Base-by-base conservation (phyloP, 2,888 invertebrate genomes). In the Nomada lathburiana region DNA sequence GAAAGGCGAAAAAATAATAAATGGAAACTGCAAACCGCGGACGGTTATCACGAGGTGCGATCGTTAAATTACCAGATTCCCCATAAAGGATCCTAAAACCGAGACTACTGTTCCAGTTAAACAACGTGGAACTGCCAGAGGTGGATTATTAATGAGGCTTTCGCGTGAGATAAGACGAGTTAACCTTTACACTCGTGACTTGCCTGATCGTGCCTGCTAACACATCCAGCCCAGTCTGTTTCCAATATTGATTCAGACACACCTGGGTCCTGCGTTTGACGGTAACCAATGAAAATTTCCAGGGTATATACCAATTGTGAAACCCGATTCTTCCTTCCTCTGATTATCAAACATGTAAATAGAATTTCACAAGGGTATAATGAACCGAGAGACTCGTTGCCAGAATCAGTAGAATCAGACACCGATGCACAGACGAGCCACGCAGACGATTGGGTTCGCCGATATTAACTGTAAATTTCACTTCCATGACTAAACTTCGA, bases 131-230 rank as follows among this genome's bases (percentile, higher is more conserved):
- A 59, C 36, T 50, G 57, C 36, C 57, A 64, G 57, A 20, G n/a
- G 79, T 57, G 73, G 72, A 80, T 83, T 83, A 84, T 84, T 84
- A 84, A 84, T 79, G 79, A 60, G 65, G 44, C 23, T 69, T 73
- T 84, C 84, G 84, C 84, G 84, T 84, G 84, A 84, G 84, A 84
- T 83, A 83, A 84, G 57, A 10, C n/a, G 2, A 47, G 62, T 79
- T 79, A 84, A 83, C 84, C 84, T 83, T 79, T 76, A 64, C 63
- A 70, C 69, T 69, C 72, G 80, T 80, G 75, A 75, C 74, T 65
- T 62, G 59, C 52, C 80, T 13, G 60, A 36, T 23, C 62, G 67
- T 62, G 75, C 36, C 42, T 36, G 70, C 53, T 67, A 71, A 44
- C 62, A 44, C 62, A 55, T 50, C 74, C 68, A 72, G n/a, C 55